Conservation (phyloP, 2,797 vertebrate species). For the Lacerta viridis region DNA sequence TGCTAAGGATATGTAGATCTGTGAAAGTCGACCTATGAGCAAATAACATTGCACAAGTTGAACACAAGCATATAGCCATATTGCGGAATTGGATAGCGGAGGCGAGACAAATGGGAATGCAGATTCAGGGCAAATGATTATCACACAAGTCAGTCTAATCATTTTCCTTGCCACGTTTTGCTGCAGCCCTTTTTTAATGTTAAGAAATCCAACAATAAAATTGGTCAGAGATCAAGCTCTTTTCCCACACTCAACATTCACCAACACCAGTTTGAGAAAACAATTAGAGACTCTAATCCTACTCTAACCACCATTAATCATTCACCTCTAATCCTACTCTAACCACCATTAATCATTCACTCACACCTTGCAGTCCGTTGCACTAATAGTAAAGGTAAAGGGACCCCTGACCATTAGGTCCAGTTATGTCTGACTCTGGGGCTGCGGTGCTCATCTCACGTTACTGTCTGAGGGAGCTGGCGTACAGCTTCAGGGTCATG, state of each 20-base stretch:
- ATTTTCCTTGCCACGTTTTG: neutral
- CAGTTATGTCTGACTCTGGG: too few relatives aligned
- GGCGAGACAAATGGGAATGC: neutral
- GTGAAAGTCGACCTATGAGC: neutral
- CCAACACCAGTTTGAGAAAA: neutral
- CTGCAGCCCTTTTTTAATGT: neutral
- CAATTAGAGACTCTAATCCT: neutral
- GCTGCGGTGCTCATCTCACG: too few relatives aligned
- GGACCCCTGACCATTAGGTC: too few relatives aligned
- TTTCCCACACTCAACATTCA: neutral
- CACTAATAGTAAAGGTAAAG: too few relatives aligned
- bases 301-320: neutral
- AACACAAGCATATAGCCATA: neutral
- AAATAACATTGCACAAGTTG: neutral
- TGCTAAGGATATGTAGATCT: neutral
- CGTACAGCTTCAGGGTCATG: too few relatives aligned
- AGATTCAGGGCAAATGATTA: neutral
- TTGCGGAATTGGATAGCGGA: neutral
- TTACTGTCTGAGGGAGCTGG: too few relatives aligned
- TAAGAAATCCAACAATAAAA: neutral
- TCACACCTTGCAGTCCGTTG: neutral
- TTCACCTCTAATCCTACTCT: neutral
- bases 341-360: neutral
- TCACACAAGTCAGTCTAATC: neutral
- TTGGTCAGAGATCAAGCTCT: neutral